Base-by-base conservation (phyloP, 2,797 vertebrate species). In the Micropoecilia bifurca region DNA sequence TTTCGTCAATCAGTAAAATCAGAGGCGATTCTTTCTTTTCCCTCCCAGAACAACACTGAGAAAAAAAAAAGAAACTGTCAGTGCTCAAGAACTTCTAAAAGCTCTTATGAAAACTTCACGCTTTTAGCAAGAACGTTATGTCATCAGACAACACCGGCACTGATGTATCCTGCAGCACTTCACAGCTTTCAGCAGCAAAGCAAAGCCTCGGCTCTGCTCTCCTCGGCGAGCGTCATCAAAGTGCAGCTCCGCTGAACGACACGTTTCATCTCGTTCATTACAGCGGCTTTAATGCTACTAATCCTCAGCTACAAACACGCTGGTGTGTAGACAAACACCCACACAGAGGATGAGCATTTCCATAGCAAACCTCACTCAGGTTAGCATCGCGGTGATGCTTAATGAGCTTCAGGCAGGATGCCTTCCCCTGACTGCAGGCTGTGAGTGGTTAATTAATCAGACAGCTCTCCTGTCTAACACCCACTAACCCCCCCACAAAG, bases 391-490 rank as follows among this genome's bases (percentile, higher is more conserved):
- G 83, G 82, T 85, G 48, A 78, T 81, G 81, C 87, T 94, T 96
- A 95, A 95, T 95, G 93, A 95, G 94, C 91, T 86, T 0, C 78
- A 90, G 92, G 90, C 91, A 88, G 82, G 87, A 90, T 87, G 88
- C 86, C 80, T 91, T 93, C 90, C 88, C 88, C 82, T 82, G 88
- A 90, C 88, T 79, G 85, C 82, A 88, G 90, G 77, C 80, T 78
- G 80, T 76, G 89, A 93, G 90, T 80, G 82, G 87, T 93, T 95
- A 95, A 95, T 95, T 94, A 95, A 95, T 95, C 93, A 93, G 89
- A 89, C 82, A 77, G 88, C 82, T 80, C 82, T 83, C 74, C 73
- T 33, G 47, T 77, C 83, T 53, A 28, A 71, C 59, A 14, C 55
- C 57, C 25, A 20, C 43, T 28, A 47, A 10, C 46, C 20, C 20